Conservation (phyloP, 2,113 vertebrate genomes). For the Triplophysa dalaica region DNA sequence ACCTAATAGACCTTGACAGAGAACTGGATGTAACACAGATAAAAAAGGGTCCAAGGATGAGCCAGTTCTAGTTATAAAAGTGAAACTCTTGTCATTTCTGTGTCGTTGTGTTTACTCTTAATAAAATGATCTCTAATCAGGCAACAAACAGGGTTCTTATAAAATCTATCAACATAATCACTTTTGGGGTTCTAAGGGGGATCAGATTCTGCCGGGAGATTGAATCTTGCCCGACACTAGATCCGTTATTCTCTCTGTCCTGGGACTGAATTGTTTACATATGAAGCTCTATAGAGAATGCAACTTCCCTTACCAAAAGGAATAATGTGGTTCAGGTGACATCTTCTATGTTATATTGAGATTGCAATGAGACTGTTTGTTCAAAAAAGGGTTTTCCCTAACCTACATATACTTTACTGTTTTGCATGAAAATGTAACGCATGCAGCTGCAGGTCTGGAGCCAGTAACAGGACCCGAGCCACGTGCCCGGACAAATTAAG, state of each 20-base stretch:
- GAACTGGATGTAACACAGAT: background rate
- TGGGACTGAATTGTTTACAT: background rate
- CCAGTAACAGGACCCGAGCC: conserved; percentile 37
- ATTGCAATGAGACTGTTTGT: background rate
- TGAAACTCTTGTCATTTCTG: no score
- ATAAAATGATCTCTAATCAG: no score
- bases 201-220: background rate
- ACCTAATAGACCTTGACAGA: background rate
- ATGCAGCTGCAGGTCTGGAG: background rate
- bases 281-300: background rate
- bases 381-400: background rate
- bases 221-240: background rate
- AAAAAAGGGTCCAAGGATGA: background rate
- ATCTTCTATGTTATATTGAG: background rate
- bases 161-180: no score
- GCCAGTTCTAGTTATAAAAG: no score
- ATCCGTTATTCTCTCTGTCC: background rate
- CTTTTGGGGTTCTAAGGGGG: no score
- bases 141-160: no score
- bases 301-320: background rate
- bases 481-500: conserved; percentile 47
- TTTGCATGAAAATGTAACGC: background rate
- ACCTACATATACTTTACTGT: background rate
- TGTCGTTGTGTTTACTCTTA: no score
- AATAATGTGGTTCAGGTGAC: background rate